These are phyloP conservation scores for Apodemus agrarius DNA, from an alignment of 2,797 vertebrate species.

Conservation along the genomic window DNA sequence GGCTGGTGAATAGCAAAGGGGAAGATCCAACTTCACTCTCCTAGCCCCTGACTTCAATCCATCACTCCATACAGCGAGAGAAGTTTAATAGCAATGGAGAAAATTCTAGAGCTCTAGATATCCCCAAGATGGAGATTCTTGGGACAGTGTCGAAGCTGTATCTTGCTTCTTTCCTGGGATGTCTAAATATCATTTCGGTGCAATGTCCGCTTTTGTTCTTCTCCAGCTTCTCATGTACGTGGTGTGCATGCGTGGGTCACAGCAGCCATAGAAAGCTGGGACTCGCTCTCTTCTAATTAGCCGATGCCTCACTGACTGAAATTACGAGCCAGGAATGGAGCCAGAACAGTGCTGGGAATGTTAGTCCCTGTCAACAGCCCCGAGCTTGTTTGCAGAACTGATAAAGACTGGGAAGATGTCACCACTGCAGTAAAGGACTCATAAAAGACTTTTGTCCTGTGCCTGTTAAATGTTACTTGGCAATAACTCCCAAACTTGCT, in stretches of 20 bases:
- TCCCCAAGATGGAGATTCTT: constrained; percentile 39
- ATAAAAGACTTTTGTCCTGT: not conserved
- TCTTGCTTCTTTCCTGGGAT: constrained; percentile 41
- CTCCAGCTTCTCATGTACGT: constrained; percentile 16
- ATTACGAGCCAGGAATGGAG: constrained; percentile 29
- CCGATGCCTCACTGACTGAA: constrained; percentile 12
- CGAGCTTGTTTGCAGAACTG: constrained; percentile 34
- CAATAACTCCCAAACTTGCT: constrained; percentile 20
- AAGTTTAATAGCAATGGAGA: not conserved
- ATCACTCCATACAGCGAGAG: not conserved
- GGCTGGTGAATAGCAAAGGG: not conserved
- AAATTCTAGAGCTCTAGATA: constrained; percentile 1
- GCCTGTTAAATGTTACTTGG: not conserved
- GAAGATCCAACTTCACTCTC: not conserved
- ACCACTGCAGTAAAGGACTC: not conserved
- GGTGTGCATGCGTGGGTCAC: constrained; percentile 42
- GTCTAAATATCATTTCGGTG: constrained; percentile 32
- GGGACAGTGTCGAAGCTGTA: not conserved
- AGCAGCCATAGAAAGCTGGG: constrained; percentile 69
- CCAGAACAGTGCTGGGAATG: constrained; percentile 11
- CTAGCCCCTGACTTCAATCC: not conserved
- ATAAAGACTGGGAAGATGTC: constrained; percentile 36
- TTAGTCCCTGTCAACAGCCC: constrained; percentile 38
- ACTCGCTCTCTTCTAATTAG: constrained; percentile 60
- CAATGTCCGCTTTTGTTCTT: constrained; percentile 51